Percentiles rank a stretch among this genome's conserved stretches.
Evolutionary conservation across 2,797 vertebrate genomes (phyloP).

Genomic region (Distichodus sexfasciatus): DNA sequence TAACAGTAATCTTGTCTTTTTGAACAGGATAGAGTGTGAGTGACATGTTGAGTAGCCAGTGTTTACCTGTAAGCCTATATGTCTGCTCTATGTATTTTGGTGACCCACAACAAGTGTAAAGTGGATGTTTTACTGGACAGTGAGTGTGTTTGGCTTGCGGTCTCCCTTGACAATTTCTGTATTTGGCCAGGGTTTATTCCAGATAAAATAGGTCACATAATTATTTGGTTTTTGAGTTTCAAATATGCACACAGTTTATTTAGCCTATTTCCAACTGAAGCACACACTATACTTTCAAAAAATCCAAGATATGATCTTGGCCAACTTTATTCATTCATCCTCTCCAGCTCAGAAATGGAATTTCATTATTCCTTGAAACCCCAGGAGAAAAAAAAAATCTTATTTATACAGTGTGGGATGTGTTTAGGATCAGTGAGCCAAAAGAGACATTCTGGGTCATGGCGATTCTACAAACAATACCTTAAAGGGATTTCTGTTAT

Average conservation of each 20-base stretch:
- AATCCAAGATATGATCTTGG: background rate
- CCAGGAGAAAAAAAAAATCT: background rate
- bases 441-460: conserved; percentile 12
- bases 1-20: no score
- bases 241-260: background rate
- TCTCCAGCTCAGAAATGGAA: conserved; percentile 18
- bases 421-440: background rate
- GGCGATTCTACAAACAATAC: conserved; percentile 18
- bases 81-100: no score
- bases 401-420: background rate
- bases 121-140: no score
- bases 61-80: no score
- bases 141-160: no score
- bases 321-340: conserved; percentile 11
- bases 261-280: background rate
- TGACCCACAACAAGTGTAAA: no score
- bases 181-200: background rate
- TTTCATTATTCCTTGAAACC: background rate
- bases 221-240: no score
- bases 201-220: background rate
- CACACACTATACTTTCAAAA: background rate
- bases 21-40: no score
- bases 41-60: no score
- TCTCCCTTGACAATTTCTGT: no score
- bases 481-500: conserved; percentile 11